Conservation (phyloP, 2,797 vertebrate genomes). For the Macropodus opercularis region DNA sequence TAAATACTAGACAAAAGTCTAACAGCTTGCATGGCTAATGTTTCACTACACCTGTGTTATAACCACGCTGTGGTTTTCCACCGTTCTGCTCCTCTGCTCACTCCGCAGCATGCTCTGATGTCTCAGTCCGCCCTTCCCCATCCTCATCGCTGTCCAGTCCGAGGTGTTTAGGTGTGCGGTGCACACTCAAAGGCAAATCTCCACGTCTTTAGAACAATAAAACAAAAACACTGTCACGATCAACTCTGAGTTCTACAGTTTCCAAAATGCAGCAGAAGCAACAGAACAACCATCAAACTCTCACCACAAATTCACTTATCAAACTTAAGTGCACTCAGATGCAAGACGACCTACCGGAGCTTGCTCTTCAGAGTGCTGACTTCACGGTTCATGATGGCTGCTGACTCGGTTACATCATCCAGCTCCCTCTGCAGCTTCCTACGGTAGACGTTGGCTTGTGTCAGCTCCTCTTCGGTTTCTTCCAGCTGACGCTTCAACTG, state of each 20-base stretch:
- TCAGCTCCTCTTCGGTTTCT: slow-evolving; percentile 94
- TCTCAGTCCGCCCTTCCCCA: slow-evolving; percentile 52
- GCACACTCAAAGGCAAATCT: slow-evolving; percentile 68
- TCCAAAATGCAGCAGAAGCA: too few relatives aligned
- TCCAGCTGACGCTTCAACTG: slow-evolving; percentile 96
- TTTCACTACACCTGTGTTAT: slow-evolving; percentile 10
- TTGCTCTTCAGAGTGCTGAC: slow-evolving; percentile 93
- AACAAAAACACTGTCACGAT: not conserved
- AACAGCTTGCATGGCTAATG: slow-evolving; percentile 3
- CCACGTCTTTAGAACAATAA: slow-evolving; percentile 71
- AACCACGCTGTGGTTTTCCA: not conserved
- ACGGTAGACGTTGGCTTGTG: slow-evolving; percentile 89
- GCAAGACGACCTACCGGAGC: slow-evolving; percentile 80
- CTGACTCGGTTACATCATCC: slow-evolving; percentile 90
- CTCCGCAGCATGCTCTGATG: slow-evolving; percentile 64
- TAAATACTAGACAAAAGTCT: slow-evolving; percentile 15
- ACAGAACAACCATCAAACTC: too few relatives aligned
- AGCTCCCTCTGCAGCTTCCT: slow-evolving; percentile 96
- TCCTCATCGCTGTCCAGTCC: slow-evolving; percentile 82
- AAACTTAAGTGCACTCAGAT: too few relatives aligned
- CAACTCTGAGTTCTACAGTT: not conserved
- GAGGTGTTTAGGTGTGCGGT: slow-evolving; percentile 56
- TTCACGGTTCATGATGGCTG: slow-evolving; percentile 90
- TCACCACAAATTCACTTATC: too few relatives aligned
- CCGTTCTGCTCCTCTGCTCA: slow-evolving; percentile 42